Evolutionary conservation across 2,797 vertebrate genomes (phyloP), one percentile per base, ranked within the genome.

Genomic region (Spondyliosoma cantharus): DNA sequence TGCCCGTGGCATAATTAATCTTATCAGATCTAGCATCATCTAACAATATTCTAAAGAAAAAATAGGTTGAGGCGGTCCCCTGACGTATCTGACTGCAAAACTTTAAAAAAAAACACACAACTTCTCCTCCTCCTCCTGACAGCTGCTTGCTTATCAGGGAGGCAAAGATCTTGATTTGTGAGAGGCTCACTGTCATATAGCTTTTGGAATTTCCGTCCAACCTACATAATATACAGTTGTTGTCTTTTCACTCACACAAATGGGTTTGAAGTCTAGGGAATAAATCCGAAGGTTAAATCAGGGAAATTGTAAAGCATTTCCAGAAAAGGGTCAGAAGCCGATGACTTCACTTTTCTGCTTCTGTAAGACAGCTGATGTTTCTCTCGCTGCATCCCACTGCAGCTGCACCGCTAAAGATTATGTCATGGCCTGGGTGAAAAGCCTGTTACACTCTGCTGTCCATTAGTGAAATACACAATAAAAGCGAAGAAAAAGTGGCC

Each of bases 391-490:
- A 68, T 86, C 68, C 62, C 53, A 71, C 53, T 73, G 54, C 52
- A 72, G 68, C 75, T 70, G 71, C 71, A 81, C 61, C 69, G 58
- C 81, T 85, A 86, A 84, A 86, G 66, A 86, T 76, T 68, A 85
- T 74, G 5, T 48, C 68, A 22, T 42, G 58, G 69, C 54, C 74
- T 29, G 52, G 71, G 65, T 19, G 27, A 63, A 80, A 88, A 78
- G 81, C 77, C 73, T 68, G 73, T 80, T 80, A 77, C 68, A 64
- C 67, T 78, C n/a, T 37, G 61, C 60, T 81, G 74, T 84, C 76
- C 70, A 86, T 90, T 88, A 86, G 72, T 78, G 62, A 85, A 86
- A 84, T 81, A 81, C 62, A 77, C 61, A 89, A 74, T 73, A 74
- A 54, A 76, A 76, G 20, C 29, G 46, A 67, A 62, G n/a, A 42